These are phyloP conservation scores for Callinectes sapidus DNA, from an alignment of 2,888 invertebrate genomes.

Conservation along the genomic window DNA sequence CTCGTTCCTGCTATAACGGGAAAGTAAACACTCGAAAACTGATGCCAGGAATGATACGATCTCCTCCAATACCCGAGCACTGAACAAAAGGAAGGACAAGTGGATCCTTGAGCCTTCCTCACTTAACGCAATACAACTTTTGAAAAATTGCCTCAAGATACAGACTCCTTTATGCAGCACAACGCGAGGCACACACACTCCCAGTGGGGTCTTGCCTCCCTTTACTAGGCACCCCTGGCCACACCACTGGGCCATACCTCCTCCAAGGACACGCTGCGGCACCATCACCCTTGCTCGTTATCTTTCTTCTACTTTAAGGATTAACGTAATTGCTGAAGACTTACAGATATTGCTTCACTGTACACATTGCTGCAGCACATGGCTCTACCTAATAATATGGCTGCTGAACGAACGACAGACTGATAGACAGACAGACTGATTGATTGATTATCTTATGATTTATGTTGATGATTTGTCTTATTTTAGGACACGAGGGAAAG, in stretches of 20 bases:
- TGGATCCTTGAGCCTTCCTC: constrained; percentile 10
- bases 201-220: not conserved
- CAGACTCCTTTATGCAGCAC: not conserved
- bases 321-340: not conserved
- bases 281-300: not conserved
- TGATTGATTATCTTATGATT: too few species aligned
- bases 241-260: not conserved
- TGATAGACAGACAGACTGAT: too few species aligned
- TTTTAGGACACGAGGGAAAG: too few species aligned
- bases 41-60: constrained; percentile 7
- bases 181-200: not conserved
- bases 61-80: not conserved
- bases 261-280: not conserved
- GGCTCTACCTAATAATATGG: not conserved
- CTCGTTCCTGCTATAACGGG: not conserved
- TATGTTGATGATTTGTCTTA: too few species aligned
- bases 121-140: not conserved
- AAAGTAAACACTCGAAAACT: constrained; percentile 15
- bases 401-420: too few species aligned
- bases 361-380: not conserved
- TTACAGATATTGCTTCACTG: not conserved
- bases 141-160: constrained; percentile 24
- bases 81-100: not conserved
- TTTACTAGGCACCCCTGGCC: not conserved
- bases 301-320: not conserved